These are phyloP conservation scores for Paelopatides confundens DNA, from an alignment of 53 echinoderm and acorn worm species.

Conservation along the genomic window DNA sequence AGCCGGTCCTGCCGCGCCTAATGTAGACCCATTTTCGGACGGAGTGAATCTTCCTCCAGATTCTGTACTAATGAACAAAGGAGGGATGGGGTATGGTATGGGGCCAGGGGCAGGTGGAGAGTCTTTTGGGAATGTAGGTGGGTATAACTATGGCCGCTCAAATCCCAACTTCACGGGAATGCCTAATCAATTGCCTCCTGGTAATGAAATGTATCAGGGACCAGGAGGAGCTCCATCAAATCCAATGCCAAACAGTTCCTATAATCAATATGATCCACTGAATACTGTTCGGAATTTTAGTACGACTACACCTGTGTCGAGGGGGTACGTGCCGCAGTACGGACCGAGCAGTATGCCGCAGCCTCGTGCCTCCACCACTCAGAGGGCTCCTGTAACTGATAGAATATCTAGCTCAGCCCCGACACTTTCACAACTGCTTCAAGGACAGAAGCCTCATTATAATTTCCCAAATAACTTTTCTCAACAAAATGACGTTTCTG, in stretches of 20 bases:
- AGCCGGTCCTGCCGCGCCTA: constrained; percentile 62
- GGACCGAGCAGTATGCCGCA: constrained; percentile 50
- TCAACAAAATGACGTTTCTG: constrained; percentile 75
- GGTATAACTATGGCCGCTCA: constrained; percentile 19
- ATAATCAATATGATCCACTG: constrained; percentile 87
- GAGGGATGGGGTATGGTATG: constrained; percentile 9
- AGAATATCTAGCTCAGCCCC: constrained; percentile 96
- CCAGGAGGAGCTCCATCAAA: constrained; percentile 50
- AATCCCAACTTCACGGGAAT: constrained; percentile 31
- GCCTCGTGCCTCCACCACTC: constrained; percentile 36
- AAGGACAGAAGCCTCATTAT: constrained; percentile 96
- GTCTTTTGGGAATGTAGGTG: constrained; percentile 32
- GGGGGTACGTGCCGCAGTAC: constrained; percentile 64
- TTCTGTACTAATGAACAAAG: constrained; percentile 48
- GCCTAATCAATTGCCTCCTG: constrained; percentile 38
- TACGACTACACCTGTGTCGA: constrained; percentile 67
- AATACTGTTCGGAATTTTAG: constrained; percentile 59
- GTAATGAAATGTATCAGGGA: constrained; percentile 45
- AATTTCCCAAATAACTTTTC: constrained; percentile 86
- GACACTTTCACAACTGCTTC: constrained; percentile 98
- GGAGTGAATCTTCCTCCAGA: constrained; percentile 72
- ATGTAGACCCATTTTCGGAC: constrained; percentile 75
- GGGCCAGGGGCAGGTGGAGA: constrained; percentile 45
- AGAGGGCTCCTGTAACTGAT: constrained; percentile 71
- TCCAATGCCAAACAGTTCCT: constrained; percentile 78